These are phyloP conservation scores for Chiridota heheva DNA, from an alignment of 35 echinoderm and acorn worm species.

Conservation along the genomic window DNA sequence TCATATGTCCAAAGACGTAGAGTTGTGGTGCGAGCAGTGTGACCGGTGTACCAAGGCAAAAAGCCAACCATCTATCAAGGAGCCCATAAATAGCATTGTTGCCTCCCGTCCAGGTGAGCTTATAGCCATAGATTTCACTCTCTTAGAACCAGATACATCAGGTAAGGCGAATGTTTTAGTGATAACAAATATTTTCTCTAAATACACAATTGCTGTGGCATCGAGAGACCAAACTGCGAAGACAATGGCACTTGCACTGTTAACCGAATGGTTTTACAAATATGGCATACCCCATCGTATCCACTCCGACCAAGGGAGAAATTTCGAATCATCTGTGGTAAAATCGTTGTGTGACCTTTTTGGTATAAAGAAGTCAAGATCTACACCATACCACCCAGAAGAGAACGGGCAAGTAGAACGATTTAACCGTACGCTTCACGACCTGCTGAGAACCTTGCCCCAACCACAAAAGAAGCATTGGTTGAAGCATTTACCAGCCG, in stretches of 20 bases:
- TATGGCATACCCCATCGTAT: slow-evolving; percentile 62
- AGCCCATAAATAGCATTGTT: not conserved
- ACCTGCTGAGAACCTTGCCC: slow-evolving; percentile 6
- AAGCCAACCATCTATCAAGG: not conserved
- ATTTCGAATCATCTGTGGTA: slow-evolving; percentile 55
- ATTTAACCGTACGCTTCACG: slow-evolving; percentile 42
- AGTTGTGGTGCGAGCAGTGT: slow-evolving; percentile 31
- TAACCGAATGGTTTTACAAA: slow-evolving; percentile 45
- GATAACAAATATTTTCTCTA: slow-evolving; percentile 48
- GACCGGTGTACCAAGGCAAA: slow-evolving; percentile 49
- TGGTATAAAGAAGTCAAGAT: slow-evolving; percentile 20
- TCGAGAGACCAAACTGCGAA: slow-evolving; percentile 55
- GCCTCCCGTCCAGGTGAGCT: slow-evolving; percentile 28
- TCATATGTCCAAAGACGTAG: slow-evolving; percentile 27
- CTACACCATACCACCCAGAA: slow-evolving; percentile 63
- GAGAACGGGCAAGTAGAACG: slow-evolving; percentile 34
- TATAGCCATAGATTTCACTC: slow-evolving; percentile 27
- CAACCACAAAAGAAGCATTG: slow-evolving; percentile 11
- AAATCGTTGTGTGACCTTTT: not conserved
- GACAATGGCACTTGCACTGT: slow-evolving; percentile 43
- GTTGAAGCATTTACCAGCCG: slow-evolving; percentile 31
- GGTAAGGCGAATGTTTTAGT: slow-evolving; percentile 49
- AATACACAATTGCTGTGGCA: slow-evolving; percentile 37
- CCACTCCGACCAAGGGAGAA: slow-evolving; percentile 67
- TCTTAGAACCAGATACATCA: not conserved